phyloP scores from a whole-genome alignment of 2,888 invertebrate genomes.

The Cephus nigrinus region DNA sequence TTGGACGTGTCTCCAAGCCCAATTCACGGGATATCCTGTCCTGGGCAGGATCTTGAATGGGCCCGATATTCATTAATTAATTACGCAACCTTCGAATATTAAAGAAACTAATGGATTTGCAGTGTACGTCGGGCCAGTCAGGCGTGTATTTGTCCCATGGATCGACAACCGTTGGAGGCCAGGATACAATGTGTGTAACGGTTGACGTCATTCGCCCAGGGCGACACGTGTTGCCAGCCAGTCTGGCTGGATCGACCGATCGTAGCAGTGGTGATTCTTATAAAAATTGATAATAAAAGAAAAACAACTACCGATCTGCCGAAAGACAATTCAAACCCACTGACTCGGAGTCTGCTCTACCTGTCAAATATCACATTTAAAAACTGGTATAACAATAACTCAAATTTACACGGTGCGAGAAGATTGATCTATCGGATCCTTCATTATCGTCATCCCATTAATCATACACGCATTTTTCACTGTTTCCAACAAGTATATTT shows the following conservation, averaged over 20 bases:
- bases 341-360: background rate
- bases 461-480: background rate
- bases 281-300: background rate
- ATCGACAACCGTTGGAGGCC: slow-evolving; percentile 26
- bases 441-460: background rate
- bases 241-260: slow-evolving; percentile 49
- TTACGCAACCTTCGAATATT: slow-evolving; percentile 8
- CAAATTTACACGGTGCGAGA: background rate
- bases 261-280: slow-evolving; percentile 28
- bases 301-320: background rate
- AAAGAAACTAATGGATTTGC: slow-evolving; percentile 38
- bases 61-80: slow-evolving; percentile 8
- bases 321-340: background rate
- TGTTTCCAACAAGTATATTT: background rate
- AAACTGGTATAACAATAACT: background rate
- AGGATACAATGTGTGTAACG: slow-evolving; percentile 35
- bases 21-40: background rate
- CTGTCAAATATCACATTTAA: background rate
- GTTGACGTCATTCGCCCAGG: slow-evolving; percentile 50
- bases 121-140: slow-evolving; percentile 30
- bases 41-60: background rate
- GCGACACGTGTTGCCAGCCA: slow-evolving; percentile 50
- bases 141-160: slow-evolving; percentile 26
- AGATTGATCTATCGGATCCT: background rate
- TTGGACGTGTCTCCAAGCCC: background rate